A percentile compares a stretch with the other conserved stretches of the same genome.
These are phyloP conservation scores for Anseranas semipalmata DNA, from an alignment of 2,113 vertebrate genomes.

Conservation along the genomic window DNA sequence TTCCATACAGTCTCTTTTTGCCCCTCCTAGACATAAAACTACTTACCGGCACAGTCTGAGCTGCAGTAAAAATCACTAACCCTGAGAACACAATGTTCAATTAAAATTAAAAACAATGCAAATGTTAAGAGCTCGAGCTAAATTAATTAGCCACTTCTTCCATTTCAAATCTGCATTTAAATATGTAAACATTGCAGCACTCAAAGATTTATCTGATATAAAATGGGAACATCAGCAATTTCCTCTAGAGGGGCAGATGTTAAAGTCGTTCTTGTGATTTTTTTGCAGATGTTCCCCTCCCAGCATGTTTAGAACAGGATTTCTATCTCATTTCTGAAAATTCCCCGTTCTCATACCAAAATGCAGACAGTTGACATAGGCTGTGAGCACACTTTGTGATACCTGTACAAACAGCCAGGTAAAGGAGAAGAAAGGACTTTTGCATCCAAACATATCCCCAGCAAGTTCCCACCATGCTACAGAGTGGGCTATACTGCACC, in stretches of 20 bases:
- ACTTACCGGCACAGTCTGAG: not conserved
- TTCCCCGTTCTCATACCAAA: constrained; percentile 7
- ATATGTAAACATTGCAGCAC: constrained; percentile 47
- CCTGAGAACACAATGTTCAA: not conserved
- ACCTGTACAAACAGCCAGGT: not conserved
- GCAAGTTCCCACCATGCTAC: not conserved
- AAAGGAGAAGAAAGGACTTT: not conserved
- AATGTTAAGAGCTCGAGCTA: not conserved
- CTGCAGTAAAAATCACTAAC: not conserved
- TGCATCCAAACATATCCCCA: not conserved
- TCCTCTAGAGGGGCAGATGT: constrained; percentile 66
- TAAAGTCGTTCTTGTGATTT: constrained; percentile 36
- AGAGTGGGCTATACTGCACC: not conserved
- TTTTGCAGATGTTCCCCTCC: constrained; percentile 71
- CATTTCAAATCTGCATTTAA: constrained; percentile 42
- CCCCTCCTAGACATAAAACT: not conserved
- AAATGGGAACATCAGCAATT: constrained; percentile 53
- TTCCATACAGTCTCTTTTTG: not conserved
- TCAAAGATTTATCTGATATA: constrained; percentile 52
- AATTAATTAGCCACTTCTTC: constrained; percentile 56
- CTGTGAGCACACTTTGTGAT: not conserved
- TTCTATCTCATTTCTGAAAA: constrained; percentile 46
- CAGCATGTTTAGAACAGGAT: constrained; percentile 23
- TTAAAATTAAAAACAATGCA: constrained; percentile 41
- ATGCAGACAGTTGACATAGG: not conserved